These are phyloP conservation scores for Euura lappo DNA, from an alignment of 1,140 invertebrate genomes.

Conservation along the genomic window DNA sequence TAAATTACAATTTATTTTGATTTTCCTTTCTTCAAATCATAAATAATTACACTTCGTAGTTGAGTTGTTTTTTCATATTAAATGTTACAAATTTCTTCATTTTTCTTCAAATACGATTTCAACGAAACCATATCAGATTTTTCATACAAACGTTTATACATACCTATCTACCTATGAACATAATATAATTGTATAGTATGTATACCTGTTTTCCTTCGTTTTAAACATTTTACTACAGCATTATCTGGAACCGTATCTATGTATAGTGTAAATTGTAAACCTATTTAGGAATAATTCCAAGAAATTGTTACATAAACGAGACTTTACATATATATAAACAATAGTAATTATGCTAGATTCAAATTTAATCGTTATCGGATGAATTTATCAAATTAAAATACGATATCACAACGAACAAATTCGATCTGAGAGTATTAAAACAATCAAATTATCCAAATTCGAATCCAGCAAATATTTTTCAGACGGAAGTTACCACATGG, in stretches of 20 bases:
- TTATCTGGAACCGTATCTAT: neutral
- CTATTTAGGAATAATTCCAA: neutral
- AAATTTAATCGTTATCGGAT: neutral
- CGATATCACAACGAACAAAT: neutral
- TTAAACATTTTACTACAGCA: constrained; percentile 14
- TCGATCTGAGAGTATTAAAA: neutral
- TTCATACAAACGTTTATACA: constrained; percentile 10
- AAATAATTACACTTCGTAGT: constrained; percentile 12
- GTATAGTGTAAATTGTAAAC: neutral
- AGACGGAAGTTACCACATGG: neutral
- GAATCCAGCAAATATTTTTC: neutral
- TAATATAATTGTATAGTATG: constrained; percentile 8
- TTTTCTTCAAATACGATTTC: neutral
- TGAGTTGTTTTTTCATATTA: neutral
- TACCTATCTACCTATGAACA: constrained; percentile 15
- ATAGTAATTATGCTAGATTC: neutral
- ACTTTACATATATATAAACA: neutral
- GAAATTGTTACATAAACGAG: neutral
- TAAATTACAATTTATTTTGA: constrained; percentile 54
- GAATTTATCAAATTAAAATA: too few relatives aligned
- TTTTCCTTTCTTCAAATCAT: constrained; percentile 40
- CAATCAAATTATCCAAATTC: neutral
- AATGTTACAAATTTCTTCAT: constrained; percentile 11
- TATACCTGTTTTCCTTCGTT: constrained; percentile 2
- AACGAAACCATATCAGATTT: neutral